A percentile compares a stretch with the other conserved stretches of the same genome.
phyloP scores from a whole-genome alignment of 1,140 invertebrate genomes.

The Pogonognathellus flavescens region DNA sequence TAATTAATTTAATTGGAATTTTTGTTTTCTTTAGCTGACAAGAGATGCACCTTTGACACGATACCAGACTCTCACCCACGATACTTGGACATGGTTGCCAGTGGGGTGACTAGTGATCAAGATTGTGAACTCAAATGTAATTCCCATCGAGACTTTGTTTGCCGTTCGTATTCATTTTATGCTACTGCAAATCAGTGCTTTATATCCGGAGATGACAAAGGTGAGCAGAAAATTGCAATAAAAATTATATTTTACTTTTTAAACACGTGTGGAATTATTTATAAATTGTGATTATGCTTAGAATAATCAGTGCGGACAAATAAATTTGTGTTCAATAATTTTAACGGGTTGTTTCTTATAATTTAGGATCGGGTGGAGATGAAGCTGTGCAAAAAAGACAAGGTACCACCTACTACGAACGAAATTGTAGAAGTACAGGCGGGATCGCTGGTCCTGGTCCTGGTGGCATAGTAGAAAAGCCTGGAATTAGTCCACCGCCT shows the following conservation, averaged over 20 bases:
- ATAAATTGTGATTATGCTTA: too few species aligned
- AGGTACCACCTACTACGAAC: slow-evolving; percentile 71
- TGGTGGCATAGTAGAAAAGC: slow-evolving; percentile 51
- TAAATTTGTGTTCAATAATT: not conserved
- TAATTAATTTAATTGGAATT: too few species aligned
- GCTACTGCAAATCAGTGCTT: slow-evolving; percentile 72
- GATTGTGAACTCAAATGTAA: slow-evolving; percentile 71
- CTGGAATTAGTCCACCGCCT: not conserved
- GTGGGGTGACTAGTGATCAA: slow-evolving; percentile 69
- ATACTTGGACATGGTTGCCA: slow-evolving; percentile 71
- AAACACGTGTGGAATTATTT: too few species aligned
- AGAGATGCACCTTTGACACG: slow-evolving; percentile 68
- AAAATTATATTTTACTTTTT: too few species aligned
- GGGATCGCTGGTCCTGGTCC: slow-evolving; percentile 24
- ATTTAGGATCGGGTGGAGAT: slow-evolving; percentile 68
- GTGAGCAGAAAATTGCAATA: slow-evolving; percentile 62
- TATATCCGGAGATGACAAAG: slow-evolving; percentile 70
- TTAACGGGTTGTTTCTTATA: not conserved
- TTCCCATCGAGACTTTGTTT: slow-evolving; percentile 70
- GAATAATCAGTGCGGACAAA: too few species aligned
- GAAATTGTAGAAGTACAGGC: slow-evolving; percentile 69
- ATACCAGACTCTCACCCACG: slow-evolving; percentile 70
- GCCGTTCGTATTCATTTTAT: slow-evolving; percentile 72
- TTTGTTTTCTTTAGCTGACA: slow-evolving; percentile 64
- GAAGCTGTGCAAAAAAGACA: slow-evolving; percentile 70